These are phyloP conservation scores for Cladopsammia gracilis DNA, from an alignment of 64 coral and sea anemone species.

Conservation along the genomic window DNA sequence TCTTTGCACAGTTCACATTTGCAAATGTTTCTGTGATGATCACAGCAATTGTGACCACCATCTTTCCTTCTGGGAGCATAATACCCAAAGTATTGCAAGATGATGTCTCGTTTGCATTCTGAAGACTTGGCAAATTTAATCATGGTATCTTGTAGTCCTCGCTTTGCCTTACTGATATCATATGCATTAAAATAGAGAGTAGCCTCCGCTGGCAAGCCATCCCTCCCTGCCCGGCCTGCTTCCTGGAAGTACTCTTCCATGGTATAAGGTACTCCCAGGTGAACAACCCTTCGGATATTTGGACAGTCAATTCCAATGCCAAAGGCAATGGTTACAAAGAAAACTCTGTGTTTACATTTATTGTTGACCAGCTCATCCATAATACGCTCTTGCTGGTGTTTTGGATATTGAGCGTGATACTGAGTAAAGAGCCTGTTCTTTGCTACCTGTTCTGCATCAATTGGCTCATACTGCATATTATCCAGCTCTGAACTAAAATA, in stretches of 20 bases:
- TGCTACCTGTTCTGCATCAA: not conserved
- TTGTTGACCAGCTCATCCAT: constrained; percentile 29
- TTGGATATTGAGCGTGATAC: constrained; percentile 55
- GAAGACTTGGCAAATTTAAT: constrained; percentile 21
- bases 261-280: constrained; percentile 56
- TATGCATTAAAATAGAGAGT: constrained; percentile 12
- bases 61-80: constrained; percentile 13
- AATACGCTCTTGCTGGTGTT: constrained; percentile 46
- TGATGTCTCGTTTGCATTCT: constrained; percentile 64
- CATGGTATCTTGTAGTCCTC: constrained; percentile 54
- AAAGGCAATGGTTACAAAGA: constrained; percentile 60
- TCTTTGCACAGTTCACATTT: constrained; percentile 49
- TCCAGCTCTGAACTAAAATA: constrained; percentile 45
- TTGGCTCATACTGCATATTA: constrained; percentile 34
- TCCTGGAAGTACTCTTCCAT: constrained; percentile 65
- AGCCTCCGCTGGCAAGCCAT: constrained; percentile 36
- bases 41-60: constrained; percentile 63
- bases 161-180: constrained; percentile 55
- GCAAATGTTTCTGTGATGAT: constrained; percentile 51
- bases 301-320: constrained; percentile 27
- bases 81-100: constrained; percentile 69
- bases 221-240: constrained; percentile 31
- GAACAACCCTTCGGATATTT: constrained; percentile 46
- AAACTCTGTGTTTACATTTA: constrained; percentile 33
- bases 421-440: constrained; percentile 57